These are phyloP conservation scores for Hydrozoanthus tunicans DNA, from an alignment of 64 coral and sea anemone genomes.

Conservation along the genomic window DNA sequence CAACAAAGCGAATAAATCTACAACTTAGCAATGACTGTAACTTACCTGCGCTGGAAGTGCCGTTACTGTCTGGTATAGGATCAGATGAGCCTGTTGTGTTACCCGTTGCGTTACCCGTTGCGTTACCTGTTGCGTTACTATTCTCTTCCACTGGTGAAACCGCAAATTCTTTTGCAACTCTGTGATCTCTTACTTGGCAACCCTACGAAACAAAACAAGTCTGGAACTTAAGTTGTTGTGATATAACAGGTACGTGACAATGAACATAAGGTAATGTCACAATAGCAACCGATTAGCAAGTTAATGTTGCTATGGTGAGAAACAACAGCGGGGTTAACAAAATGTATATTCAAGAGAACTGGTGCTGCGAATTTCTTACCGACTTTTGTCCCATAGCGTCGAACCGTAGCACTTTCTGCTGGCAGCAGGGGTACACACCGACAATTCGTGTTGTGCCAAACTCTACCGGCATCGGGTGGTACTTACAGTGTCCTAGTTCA, in stretches of 20 bases:
- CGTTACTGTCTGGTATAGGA: not conserved
- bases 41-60: not conserved
- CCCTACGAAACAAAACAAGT: constrained; percentile 15
- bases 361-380: constrained; percentile 50
- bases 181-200: constrained; percentile 34
- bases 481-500: constrained; percentile 89
- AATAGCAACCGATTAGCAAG: not conserved
- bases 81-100: not conserved
- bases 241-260: not conserved
- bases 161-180: constrained; percentile 27
- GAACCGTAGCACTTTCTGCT: constrained; percentile 82
- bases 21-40: not conserved
- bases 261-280: not conserved
- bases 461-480: constrained; percentile 67
- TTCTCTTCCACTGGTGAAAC: not conserved
- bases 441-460: constrained; percentile 62
- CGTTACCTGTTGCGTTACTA: not conserved
- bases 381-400: constrained; percentile 69
- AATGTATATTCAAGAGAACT: not conserved
- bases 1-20: not conserved
- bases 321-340: not conserved
- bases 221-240: not conserved
- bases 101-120: not conserved
- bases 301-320: not conserved
- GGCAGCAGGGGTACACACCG: constrained; percentile 91